Evolutionary conservation across 2,888 invertebrate species (phyloP), one percentile per base, ranked within the genome.

Genomic region (Drosophila subquinaria): DNA sequence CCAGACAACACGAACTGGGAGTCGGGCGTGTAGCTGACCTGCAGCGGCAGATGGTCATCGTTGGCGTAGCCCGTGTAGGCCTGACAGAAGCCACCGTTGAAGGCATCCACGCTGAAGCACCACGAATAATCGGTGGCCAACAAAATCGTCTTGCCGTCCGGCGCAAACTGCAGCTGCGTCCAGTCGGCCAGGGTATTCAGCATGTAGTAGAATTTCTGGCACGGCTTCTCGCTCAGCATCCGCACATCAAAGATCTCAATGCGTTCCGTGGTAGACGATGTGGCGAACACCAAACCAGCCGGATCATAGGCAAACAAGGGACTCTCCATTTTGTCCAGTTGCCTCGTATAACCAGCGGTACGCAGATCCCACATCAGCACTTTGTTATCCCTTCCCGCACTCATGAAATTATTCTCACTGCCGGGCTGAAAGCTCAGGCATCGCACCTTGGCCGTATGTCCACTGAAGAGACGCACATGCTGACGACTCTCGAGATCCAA

Each of bases 341-440:
- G 27, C 0, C 70, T 35, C 0, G 33, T 56, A 10, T 55, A 56
- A 0, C 27, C 13, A 1, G 48, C n/a, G 1, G 27, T 17, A 3
- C 83, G 79, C 4, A 74, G 9, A 61, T 83, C 86, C 83, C 83
- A 84, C 59, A 86, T 4, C 1, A 65, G 35, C 1, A 86, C 35
- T 3, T 55, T 33, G 30, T 72, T 62, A 63, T 83, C 86, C 20
- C 36, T n/a, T 0, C 73, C 83, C 4, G 73, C 55, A 2, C 70
- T 81, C 0, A 81, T 3, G 20, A 82, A 82, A 0, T 72, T 20
- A 30, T 81, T 10, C 10, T 63, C 15, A 36, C 43, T 59, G 0
- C 51, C 64, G 0, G 82, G 83, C 56, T 69, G 81, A 4, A 67
- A 57, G 35, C 47, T 47, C 3, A 83, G 15, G 4, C 27, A 15